A percentile compares a stretch with the other conserved stretches of the same genome.
Conservation (phyloP, 2,888 invertebrate species). For the Chalcis sispes region DNA sequence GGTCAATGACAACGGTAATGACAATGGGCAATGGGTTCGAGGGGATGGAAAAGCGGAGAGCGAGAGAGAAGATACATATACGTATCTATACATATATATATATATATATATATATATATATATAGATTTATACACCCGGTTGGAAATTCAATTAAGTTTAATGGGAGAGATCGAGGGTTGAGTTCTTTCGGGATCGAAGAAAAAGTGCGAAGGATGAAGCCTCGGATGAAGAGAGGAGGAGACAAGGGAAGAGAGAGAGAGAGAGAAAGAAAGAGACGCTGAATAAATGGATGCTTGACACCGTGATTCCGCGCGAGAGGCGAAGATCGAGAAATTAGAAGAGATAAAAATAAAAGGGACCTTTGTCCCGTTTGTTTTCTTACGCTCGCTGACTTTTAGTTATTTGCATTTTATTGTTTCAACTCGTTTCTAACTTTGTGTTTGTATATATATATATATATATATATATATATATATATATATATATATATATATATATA, state of each 20-base stretch:
- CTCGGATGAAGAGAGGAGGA: too few relatives aligned
- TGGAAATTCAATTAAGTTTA: conserved; percentile 79
- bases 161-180: too few relatives aligned
- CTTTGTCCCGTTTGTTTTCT: background rate
- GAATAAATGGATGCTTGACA: conserved; percentile 56
- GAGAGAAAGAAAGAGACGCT: conserved; percentile 50
- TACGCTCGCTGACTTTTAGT: too few relatives aligned
- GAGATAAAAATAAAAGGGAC: conserved; percentile 21
- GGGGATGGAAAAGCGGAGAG: background rate
- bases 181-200: too few relatives aligned
- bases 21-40: conserved; percentile 55
- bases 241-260: conserved; percentile 26
- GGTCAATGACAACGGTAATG: conserved; percentile 64
- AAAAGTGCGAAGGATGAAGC: too few relatives aligned
- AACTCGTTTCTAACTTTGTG: too few relatives aligned
- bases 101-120: too few relatives aligned
- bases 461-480: too few relatives aligned
- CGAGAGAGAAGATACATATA: conserved; percentile 5
- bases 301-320: conserved; percentile 57
- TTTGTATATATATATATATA: too few relatives aligned
- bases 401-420: conserved; percentile 44
- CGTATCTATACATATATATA: too few relatives aligned
- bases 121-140: conserved; percentile 35
- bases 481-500: too few relatives aligned
- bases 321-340: conserved; percentile 50